Evolutionary conservation across 2,888 invertebrate species (phyloP).

Genomic region (Cerceris rybyensis): DNA sequence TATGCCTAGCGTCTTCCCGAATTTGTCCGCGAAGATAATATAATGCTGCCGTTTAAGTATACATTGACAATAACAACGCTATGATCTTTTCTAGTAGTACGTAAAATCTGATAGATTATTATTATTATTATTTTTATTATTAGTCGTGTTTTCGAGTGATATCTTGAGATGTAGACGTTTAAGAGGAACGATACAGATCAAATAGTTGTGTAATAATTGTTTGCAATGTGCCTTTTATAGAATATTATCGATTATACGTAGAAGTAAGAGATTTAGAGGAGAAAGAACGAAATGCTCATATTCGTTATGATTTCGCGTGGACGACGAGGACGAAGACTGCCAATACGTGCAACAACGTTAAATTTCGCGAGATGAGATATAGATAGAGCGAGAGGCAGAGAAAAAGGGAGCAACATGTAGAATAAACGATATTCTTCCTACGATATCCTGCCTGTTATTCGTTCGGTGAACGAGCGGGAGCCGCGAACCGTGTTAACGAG

Average conservation of each 20-base stretch:
- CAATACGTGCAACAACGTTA: constrained; percentile 52
- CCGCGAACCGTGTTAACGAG: background rate
- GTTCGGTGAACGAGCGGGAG: background rate
- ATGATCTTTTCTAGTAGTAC: constrained; percentile 34
- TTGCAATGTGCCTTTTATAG: constrained; percentile 74
- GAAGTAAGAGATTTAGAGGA: constrained; percentile 24
- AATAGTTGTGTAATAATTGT: constrained; percentile 63
- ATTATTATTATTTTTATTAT: constrained; percentile 24
- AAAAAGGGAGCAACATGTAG: constrained; percentile 20
- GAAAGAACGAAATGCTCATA: constrained; percentile 61
- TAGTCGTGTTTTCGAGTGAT: constrained; percentile 75
- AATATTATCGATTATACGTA: constrained; percentile 44
- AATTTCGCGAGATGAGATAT: constrained; percentile 36
- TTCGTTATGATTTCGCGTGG: constrained; percentile 44
- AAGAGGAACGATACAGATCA: constrained; percentile 59
- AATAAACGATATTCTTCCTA: constrained; percentile 59
- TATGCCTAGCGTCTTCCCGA: constrained; percentile 23
- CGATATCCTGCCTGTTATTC: background rate
- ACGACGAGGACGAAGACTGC: constrained; percentile 75
- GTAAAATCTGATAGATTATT: constrained; percentile 37
- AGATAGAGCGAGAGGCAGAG: constrained; percentile 28
- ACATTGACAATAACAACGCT: constrained; percentile 47
- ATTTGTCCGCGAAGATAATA: constrained; percentile 30
- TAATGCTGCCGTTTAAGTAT: constrained; percentile 56
- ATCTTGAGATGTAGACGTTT: constrained; percentile 70